Evolutionary conservation across 2,113 vertebrate genomes (phyloP), one percentile per base, ranked within the genome.

Genomic region (Mesoclemmys tuberculata): DNA sequence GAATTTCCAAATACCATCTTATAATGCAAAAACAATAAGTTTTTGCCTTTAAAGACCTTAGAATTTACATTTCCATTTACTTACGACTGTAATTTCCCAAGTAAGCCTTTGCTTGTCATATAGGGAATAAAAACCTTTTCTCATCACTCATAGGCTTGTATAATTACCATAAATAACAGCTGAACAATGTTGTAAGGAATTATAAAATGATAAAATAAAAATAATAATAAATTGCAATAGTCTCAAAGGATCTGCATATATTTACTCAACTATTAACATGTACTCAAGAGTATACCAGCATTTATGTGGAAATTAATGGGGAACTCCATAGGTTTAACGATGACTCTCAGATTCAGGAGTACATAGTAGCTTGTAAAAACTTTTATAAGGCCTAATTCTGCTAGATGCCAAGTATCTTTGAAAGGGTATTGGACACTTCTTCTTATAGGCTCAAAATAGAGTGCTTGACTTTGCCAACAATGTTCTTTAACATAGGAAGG

Each of bases 291-390:
- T 5, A 74, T 26, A 38, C 41, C 11, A 79, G 83, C 41, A 38
- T 38, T 8, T 9, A 68, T 52, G 22, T 38, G 8, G 10, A 0
- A 8, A 55, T 11, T 64, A 56, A 9, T 6, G 83, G 78, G 91
- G 14, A 14, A 79, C 88, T 84, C 51, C 1, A 0, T 18, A 77
- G 12, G 38, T 71, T 54, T 1, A 1, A 1, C 7, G 14, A 52
- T 74, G 55, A 64, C 80, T 91, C 55, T 89, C 51, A 74, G 74
- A 86, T 35, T 88, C 29, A n/a, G 68, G 61, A 8, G 8, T 68
- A 13, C 74, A 10, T 11, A 81, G 3, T 27, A 44, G 19, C 12
- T 88, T 19, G 71, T 6, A 86, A 52, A 4, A 78, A 52, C 35
- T 51, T 68, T 51, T 5, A 54, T 58, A 58, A 29, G 2, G 3